Percentiles rank a stretch among this genome's conserved stretches.
phyloP scores from a whole-genome alignment of 2,113 vertebrate species.

The Protobothrops flavoviridis region DNA sequence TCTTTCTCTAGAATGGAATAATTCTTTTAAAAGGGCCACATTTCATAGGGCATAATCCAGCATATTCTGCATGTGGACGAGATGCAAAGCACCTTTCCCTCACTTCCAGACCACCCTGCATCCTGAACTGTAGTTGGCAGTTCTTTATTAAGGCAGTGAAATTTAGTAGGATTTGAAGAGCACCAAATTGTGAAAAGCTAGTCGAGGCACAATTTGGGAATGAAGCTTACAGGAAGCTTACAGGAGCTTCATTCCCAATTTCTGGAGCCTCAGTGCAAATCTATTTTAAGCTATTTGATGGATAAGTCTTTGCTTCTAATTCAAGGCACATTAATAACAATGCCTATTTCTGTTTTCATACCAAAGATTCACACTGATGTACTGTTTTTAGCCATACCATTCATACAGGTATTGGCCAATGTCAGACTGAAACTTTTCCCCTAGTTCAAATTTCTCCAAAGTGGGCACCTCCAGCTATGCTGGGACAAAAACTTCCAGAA shows the following conservation, averaged over 20 bases:
- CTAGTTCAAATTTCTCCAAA: not conserved
- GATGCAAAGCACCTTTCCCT: not conserved
- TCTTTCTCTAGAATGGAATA: not conserved
- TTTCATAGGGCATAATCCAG: not conserved
- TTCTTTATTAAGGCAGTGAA: not conserved
- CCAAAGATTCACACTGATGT: not conserved
- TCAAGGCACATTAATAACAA: not conserved
- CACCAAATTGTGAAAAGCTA: not conserved
- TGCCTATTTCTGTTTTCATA: not conserved
- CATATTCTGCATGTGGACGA: not conserved
- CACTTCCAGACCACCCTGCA: not conserved
- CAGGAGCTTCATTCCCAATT: not conserved
- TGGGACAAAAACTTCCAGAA: not conserved
- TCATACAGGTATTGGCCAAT: not conserved
- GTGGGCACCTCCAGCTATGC: not conserved
- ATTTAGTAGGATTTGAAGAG: not conserved
- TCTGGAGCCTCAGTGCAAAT: not conserved
- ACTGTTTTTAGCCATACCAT: not conserved
- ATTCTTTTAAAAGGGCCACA: not conserved
- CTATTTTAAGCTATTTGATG: not conserved
- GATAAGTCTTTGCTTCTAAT: not conserved
- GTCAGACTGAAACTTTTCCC: not conserved
- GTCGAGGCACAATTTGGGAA: not conserved
- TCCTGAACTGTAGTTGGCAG: not conserved
- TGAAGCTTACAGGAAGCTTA: not conserved